Evolutionary conservation across 37 sponge, comb jelly and placozoan genomes (phyloP), one percentile per base, ranked within the genome.

Genomic region (Hormiphora californensis): DNA sequence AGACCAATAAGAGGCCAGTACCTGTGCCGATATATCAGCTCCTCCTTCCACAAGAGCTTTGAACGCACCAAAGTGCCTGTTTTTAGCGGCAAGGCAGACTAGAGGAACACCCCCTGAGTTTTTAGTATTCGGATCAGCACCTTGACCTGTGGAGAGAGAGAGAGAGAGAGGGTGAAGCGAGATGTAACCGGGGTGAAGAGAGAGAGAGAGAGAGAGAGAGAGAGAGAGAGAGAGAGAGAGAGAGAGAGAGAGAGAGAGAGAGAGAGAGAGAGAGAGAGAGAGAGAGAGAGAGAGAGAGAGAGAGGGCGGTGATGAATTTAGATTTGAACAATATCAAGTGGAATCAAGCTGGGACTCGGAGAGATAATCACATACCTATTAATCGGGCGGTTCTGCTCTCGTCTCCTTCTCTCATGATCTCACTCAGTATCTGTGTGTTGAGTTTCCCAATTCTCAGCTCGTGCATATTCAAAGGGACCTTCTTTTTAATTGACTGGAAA

Each of bases 361-460:
- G 51, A 46, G 51, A 17, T 8, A 46, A 46, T 8, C 51, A 46
- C 51, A 25, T 40, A 73, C 81, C 81, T 0, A 73, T 43, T 41
- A 73, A 40, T n/a, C 81, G 35, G 21, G 35, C 38, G 19, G 43
- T 46, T n/a, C 81, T 21, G 21, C 43, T 43, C 38, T 73, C 81
- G 44, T 73, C 81, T 33, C 81, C 81, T 15, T 73, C 81, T 28
- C 43, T 73, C 12, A n/a, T 73, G 1, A 73, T 33, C 46, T 73
- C 81, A 21, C 81, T 41, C 25, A 73, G 25, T 1, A 73, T 22
- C 41, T 33, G 35, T 21, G 81, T 43, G 81, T 73, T 73, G 7
- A 73, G 81, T 40, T 73, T 73, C 44, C 81, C 81, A 36, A 73
- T 73, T 19, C 81, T 27, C 41, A 73, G 25, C 23, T 73, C 81